Base-by-base conservation (phyloP, 2,888 invertebrate genomes). In the Ichneumoninae sp. region DNA sequence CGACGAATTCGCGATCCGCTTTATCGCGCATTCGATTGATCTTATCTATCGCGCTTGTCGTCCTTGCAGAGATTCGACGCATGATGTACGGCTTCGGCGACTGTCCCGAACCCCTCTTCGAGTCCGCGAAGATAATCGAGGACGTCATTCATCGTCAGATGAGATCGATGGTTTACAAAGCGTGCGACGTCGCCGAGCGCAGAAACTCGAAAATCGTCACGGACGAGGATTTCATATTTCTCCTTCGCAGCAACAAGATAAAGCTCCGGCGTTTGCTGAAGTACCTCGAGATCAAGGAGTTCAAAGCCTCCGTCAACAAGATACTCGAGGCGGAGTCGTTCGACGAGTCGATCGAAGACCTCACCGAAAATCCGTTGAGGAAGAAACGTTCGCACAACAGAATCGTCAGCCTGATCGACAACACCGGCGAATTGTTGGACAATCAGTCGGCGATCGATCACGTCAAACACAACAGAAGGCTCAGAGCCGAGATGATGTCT, bases 1-100 rank as follows among this genome's bases (percentile, higher is more conserved):
- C 1, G 16, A 36, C 47, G n/a, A 22, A 3, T 47, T 47, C 16
- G 13, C 44, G 4, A 47, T 16, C 44, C 4, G 13, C 16, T 47
- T 4, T 4, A 16, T 16, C 44, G 44, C 3, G 1, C 16, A 47
- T 47, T 40, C 33, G 33, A 40, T 10, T 10, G 10, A 3, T 40
- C 8, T 40, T 33, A 7, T 33, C 7, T 1, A 7, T 33, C 33
- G 33, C 33, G 33, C 33, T 33, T 7, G 33, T 7, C 33, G 7
- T 33, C 33, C 1, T 78, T 88, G 8, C 68, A 94, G 97, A 98
- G 94, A 97, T 98, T 88, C 96, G 97, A 0, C 95, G 96, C 89
- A 98, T 98, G 96, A 97, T 98, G 98, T 97, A 98, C 89, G 98
- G 98, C n/a, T 98, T 98, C 91, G 98, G 98, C 0, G 98, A 98